Conservation (phyloP, 2,113 vertebrate genomes). For the Psilopsiagon aymara region DNA sequence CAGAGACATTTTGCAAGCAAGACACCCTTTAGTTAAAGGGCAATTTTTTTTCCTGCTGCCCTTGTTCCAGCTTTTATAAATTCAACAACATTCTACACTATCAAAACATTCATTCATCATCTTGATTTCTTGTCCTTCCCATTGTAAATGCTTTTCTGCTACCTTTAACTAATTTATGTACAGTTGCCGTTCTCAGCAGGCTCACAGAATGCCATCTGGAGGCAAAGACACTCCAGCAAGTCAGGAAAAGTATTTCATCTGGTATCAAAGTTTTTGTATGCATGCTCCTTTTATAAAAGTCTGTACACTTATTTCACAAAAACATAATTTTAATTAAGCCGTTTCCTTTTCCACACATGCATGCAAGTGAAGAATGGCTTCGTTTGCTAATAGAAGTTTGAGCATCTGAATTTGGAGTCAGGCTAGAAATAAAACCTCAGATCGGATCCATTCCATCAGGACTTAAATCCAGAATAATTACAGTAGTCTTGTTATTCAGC, state of each 20-base stretch:
- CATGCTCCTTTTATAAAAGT: neutral
- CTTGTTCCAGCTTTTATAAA: constrained; percentile 24
- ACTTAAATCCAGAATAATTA: constrained; percentile 56
- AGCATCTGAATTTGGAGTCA: neutral
- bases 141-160: neutral
- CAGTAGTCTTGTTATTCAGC: constrained; percentile 17
- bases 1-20: neutral
- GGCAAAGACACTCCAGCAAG: neutral
- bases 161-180: neutral
- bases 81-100: neutral
- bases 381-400: neutral
- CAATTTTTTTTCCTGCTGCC: neutral
- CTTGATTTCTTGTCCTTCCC: constrained; percentile 31
- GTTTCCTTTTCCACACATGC: neutral
- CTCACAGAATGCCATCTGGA: neutral
- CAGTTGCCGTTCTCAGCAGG: neutral
- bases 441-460: constrained; percentile 64
- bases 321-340: neutral
- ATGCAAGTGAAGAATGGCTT: neutral
- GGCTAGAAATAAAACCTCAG: constrained; percentile 42
- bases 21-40: neutral
- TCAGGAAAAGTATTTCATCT: neutral
- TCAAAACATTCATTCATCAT: constrained; percentile 30
- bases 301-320: neutral
- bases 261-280: neutral